These are phyloP conservation scores for Indri indri DNA, from an alignment of 2,113 vertebrate genomes.

Conservation along the genomic window DNA sequence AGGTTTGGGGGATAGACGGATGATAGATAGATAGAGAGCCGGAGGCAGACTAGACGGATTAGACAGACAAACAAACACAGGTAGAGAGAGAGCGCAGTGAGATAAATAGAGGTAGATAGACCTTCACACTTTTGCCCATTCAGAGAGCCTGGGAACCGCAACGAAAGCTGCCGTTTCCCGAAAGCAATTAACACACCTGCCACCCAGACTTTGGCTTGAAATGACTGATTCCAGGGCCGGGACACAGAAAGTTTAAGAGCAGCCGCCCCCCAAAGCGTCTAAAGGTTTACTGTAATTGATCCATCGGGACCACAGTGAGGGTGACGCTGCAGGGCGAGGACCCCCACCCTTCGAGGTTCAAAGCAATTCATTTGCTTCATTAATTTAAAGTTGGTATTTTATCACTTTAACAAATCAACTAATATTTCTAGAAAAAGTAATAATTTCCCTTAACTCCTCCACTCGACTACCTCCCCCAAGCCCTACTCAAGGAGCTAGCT, in stretches of 20 bases:
- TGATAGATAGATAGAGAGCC: no score
- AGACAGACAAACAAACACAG: background rate
- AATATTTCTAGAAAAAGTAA: background rate
- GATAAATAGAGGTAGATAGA: no score
- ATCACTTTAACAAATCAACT: background rate
- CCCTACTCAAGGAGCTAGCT: no score
- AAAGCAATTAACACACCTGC: background rate
- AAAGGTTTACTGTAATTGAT: accelerated
- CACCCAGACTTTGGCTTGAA: background rate
- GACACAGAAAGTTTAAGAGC: background rate
- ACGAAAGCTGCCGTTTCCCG: background rate
- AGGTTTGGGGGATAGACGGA: background rate
- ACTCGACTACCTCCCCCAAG: background rate
- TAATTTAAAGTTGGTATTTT: background rate
- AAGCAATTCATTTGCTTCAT: background rate
- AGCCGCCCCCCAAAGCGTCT: background rate
- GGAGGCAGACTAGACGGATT: background rate
- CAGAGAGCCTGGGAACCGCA: no score
- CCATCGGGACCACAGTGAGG: background rate
- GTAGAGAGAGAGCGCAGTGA: background rate
- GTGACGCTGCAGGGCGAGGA: background rate
- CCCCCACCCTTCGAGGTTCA: background rate
- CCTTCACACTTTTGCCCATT: background rate
- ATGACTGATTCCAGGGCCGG: background rate
- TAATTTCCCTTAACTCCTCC: background rate